Evolutionary conservation across 1,140 invertebrate genomes (phyloP).

Genomic region (Drosophila pseudoananassae): DNA sequence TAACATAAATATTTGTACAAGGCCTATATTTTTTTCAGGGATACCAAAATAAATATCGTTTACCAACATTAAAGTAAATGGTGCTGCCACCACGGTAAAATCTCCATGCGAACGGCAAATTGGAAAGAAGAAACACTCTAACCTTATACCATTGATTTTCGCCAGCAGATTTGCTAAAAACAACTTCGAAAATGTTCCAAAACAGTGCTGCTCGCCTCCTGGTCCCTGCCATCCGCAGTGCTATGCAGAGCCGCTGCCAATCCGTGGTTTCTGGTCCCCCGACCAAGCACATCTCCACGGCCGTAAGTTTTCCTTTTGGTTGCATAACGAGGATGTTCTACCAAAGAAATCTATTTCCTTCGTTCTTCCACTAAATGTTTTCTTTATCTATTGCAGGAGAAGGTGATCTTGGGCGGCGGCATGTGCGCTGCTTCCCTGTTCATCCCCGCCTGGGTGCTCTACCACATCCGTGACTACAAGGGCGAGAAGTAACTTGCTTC

Average conservation of each 20-base stretch:
- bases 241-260: slow-evolving; percentile 72
- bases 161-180: slow-evolving; percentile 13
- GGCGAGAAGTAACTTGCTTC: slow-evolving; percentile 64
- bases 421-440: slow-evolving; percentile 73
- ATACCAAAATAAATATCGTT: not conserved
- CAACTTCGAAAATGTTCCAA: slow-evolving; percentile 73
- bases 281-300: slow-evolving; percentile 67
- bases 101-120: not conserved
- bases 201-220: slow-evolving; percentile 78
- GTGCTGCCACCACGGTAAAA: not conserved
- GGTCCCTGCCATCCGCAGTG: slow-evolving; percentile 74
- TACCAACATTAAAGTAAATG: not conserved
- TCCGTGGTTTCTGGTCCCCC: slow-evolving; percentile 80
- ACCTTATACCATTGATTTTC: slow-evolving; percentile 53
- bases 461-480: slow-evolving; percentile 80
- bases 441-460: slow-evolving; percentile 80
- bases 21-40: not conserved
- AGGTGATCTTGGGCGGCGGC: slow-evolving; percentile 75
- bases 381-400: slow-evolving; percentile 63
- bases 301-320: slow-evolving; percentile 70
- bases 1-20: too few species aligned
- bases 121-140: slow-evolving; percentile 36
- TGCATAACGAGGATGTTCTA: slow-evolving; percentile 71
- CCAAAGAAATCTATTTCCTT: not conserved
- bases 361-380: not conserved